phyloP scores from a whole-genome alignment of 2,113 vertebrate genomes.

The Dunckerocampus dactyliophorus region DNA sequence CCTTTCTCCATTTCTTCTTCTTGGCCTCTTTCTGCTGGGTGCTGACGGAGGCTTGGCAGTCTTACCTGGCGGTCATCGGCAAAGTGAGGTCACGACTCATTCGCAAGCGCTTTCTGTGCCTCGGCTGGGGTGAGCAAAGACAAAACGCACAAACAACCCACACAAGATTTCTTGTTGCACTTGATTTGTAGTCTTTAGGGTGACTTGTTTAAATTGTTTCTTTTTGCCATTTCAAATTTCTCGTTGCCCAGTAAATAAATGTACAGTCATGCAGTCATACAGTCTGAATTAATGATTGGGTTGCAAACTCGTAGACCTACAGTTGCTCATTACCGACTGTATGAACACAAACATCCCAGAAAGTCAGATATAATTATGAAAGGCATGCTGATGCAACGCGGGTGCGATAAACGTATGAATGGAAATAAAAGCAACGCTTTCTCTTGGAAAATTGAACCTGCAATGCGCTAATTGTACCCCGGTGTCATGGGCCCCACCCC shows the following conservation, averaged over 20 bases:
- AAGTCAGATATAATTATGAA: too few species aligned
- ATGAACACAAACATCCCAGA: too few species aligned
- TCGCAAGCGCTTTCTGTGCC: constrained; percentile 97
- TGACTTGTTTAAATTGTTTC: background rate
- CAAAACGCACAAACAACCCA: background rate
- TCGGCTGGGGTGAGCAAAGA: constrained; percentile 88
- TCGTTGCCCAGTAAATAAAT: too few species aligned
- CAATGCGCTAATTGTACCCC: background rate
- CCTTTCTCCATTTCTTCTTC: constrained; percentile 99
- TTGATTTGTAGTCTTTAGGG: background rate
- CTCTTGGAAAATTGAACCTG: too few species aligned
- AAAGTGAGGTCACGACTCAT: constrained; percentile 93
- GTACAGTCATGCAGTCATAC: too few species aligned
- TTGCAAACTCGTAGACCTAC: too few species aligned
- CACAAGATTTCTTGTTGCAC: background rate
- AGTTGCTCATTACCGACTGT: too few species aligned
- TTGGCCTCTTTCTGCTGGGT: constrained; percentile 99
- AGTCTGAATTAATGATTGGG: too few species aligned
- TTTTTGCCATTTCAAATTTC: too few species aligned
- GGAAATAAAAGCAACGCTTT: too few species aligned
- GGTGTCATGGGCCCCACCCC: background rate
- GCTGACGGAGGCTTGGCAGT: constrained; percentile 98
- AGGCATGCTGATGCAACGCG: too few species aligned
- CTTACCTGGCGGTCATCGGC: constrained; percentile 96
- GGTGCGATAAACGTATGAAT: too few species aligned